Conservation (phyloP, 2,113 vertebrate genomes). For the Alces alces region DNA sequence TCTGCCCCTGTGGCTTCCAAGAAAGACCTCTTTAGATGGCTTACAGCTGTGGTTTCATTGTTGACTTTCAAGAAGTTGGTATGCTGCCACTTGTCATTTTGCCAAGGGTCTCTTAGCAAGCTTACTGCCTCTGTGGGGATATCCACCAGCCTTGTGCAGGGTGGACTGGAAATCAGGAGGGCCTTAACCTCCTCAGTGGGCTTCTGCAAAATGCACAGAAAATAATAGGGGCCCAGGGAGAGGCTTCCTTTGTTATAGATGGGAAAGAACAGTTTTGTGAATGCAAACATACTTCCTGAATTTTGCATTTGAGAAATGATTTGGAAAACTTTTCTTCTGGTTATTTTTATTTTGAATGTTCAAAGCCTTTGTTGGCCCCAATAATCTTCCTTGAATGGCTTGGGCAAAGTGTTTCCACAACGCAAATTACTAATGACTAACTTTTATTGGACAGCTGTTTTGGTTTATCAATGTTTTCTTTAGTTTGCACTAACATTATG, state of each 20-base stretch:
- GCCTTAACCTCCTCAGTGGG: background rate
- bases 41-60: background rate
- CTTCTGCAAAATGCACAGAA: background rate
- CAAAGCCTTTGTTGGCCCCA: background rate
- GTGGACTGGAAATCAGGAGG: background rate
- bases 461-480: background rate
- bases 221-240: background rate
- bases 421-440: background rate
- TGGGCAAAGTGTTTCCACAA: background rate
- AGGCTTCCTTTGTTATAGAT: background rate
- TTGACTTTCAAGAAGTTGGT: background rate
- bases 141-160: background rate
- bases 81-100: background rate
- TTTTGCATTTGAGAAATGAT: background rate
- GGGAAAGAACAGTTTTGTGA: background rate
- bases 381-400: background rate
- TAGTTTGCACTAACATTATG: background rate
- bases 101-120: background rate
- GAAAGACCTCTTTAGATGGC: background rate
- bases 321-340: background rate
- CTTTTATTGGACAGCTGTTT: background rate
- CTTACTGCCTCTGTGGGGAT: background rate
- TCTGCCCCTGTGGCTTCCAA: background rate
- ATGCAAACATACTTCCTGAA: background rate
- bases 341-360: slow-evolving; percentile 1